phyloP scores from a whole-genome alignment of 2,888 invertebrate genomes.

The Branchellion lobata region DNA sequence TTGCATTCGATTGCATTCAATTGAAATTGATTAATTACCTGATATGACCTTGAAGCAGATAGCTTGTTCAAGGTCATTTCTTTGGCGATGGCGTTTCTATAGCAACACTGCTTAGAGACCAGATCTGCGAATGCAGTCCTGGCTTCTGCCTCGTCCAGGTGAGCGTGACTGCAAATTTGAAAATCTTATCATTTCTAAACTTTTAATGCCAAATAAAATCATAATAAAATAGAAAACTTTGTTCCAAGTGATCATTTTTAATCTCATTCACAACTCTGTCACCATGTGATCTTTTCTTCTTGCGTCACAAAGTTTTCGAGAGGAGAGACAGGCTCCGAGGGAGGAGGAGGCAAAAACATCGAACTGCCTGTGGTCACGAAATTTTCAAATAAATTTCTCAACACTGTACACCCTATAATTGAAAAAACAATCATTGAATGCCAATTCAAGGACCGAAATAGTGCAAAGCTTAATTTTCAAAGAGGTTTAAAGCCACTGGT shows the following conservation, averaged over 20 bases:
- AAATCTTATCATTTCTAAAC: no score
- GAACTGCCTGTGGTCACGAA: constrained; percentile 36
- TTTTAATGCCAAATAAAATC: not conserved
- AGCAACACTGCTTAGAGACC: constrained; percentile 51
- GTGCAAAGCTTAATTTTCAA: not conserved
- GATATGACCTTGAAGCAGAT: constrained; percentile 50
- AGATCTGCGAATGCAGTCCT: constrained; percentile 48
- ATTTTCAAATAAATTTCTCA: not conserved
- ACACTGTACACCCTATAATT: not conserved
- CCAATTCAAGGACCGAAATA: not conserved
- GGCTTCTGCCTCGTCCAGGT: constrained; percentile 50
- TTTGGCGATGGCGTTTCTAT: constrained; percentile 50
- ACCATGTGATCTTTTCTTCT: constrained; percentile 47
- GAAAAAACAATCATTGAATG: not conserved
- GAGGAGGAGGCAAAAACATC: constrained; percentile 48
- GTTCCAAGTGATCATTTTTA: no score
- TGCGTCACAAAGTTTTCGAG: constrained; percentile 41
- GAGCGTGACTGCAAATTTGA: constrained; percentile 44
- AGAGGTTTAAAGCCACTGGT: not conserved
- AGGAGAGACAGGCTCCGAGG: constrained; percentile 10
- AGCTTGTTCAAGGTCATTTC: constrained; percentile 50
- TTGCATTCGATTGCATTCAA: no score
- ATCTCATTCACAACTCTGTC: not conserved
- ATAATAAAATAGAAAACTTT: not conserved
- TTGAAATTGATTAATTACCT: constrained; percentile 48